Base-by-base conservation (phyloP, 2,888 invertebrate genomes). In the Agriotes lineatus region DNA sequence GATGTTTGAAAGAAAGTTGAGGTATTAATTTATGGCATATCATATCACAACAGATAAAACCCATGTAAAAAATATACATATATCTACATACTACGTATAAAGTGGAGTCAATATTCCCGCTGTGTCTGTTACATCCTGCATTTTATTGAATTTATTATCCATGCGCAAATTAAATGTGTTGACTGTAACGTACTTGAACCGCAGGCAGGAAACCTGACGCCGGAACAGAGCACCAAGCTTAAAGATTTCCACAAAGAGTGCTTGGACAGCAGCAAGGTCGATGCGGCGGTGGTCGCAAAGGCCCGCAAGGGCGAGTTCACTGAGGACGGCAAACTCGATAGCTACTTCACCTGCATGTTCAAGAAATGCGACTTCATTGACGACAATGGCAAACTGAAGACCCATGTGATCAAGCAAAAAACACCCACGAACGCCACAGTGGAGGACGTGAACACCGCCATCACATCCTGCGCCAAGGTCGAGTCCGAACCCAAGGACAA, bases 261-360 rank as follows among this genome's bases (percentile, higher is more conserved):
- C 58, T 39, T 81, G 37, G 63, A 80, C 9, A 76, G 81, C 59
- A 78, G 84, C 25, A 80, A 80, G 7, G 82, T 80, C 1, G 79
- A 78, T n/a, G 76, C 79, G 73, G 69, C 75, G 2, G 22, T 78
- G 7, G 64, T 78, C 4, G 48, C 54, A 3, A 78, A 79, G 65
- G 54, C 64, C 20, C 57, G 63, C 16, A 42, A 85, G 57, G 87
- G 86, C 0, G 83, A 85, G 39, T 86, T 86, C 71, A 78, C 80
- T 0, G 84, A 87, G 0, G 86, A 86, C 54, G 84, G 84, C 2
- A 78, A 72, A 0, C 70, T 87, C 0, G 86, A 87, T 72, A 84
- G 85, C 39, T 86, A 86, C 71, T 79, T 82, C 0, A 76, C 85
- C 0, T 88, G 88, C 75, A 83, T 87, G 78, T 85, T 85, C 76